Evolutionary conservation across 2,797 vertebrate species (phyloP), one percentile per base, ranked within the genome.

Genomic region (Coluber constrictor): DNA sequence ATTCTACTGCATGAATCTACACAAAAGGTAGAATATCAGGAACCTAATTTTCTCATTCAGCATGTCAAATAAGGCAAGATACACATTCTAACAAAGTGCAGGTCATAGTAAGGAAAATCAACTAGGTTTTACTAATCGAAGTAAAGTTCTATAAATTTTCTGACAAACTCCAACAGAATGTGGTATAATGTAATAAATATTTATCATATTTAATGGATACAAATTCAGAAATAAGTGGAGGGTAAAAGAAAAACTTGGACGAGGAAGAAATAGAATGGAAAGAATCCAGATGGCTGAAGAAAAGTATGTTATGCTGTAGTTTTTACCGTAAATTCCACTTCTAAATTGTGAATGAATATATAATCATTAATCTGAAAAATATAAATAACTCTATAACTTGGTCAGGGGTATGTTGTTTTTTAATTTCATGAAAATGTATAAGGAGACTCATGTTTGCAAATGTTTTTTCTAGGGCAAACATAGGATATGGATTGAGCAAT

Each of bases 401-500:
- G 0, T 0, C 0, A 25, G 0, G 0, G 5, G 90, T 93, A 6
- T 47, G 51, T 90, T 93, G 89, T 60, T 86, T 57, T 88, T 94
- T 94, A 70, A 91, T 32, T 61, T 0, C 0, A 61, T 25, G n/a
- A 79, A 93, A 91, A 47, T 95, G 95, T 32, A 90, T 94, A 93
- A 92, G n/a, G n/a, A 15, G 83, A 94, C 51, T 95, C 93, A 94
- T 47, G 93, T 94, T 88, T 90, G 43, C 43, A 83, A 23, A 86
- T 87, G 56, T 70, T 90, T 70, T 96, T 86, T 37, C 86, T 74
- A 97, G 96, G 55, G 96, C 96, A 91, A 96, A 95, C 92, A 93
- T 94, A 92, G 95, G 95, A 16, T 95, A 91, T 94, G 96, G 95
- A 56, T 92, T 96, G 90, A 96, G 97, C 88, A 95, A 96, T 89